Percentiles rank a stretch among this genome's conserved stretches.
These are phyloP conservation scores for Phenganax subtilis DNA, from an alignment of 92 coral and sea anemone species.

Conservation along the genomic window DNA sequence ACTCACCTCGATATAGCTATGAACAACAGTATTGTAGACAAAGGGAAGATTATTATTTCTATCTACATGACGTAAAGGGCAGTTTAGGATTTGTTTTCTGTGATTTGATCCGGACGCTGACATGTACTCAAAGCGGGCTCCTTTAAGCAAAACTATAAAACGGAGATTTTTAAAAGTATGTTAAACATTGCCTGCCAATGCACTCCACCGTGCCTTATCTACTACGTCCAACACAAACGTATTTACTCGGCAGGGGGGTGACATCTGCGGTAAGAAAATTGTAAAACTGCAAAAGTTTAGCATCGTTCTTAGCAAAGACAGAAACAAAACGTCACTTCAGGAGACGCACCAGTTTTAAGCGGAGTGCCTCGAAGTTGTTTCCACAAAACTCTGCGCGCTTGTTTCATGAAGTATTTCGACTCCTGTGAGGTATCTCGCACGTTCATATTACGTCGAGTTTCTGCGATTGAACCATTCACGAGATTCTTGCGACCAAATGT, in stretches of 20 bases:
- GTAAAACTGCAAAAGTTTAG: too few relatives aligned
- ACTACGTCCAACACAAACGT: background rate
- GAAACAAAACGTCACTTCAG: background rate
- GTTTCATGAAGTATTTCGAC: conserved; percentile 57
- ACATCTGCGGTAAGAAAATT: too few relatives aligned
- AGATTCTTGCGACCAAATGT: conserved; percentile 68
- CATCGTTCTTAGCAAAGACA: too few relatives aligned
- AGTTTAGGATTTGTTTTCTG: conserved; percentile 60
- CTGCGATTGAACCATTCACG: conserved; percentile 30
- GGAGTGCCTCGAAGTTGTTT: conserved; percentile 65
- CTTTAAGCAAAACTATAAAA: conserved; percentile 62
- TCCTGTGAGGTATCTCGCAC: conserved; percentile 47
- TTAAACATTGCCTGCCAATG: background rate
- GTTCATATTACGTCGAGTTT: conserved; percentile 58
- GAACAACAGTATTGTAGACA: conserved; percentile 45
- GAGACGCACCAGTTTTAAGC: conserved; percentile 59
- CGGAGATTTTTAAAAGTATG: background rate
- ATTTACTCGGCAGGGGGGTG: too few relatives aligned
- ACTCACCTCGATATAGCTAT: conserved; percentile 44
- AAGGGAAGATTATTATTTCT: conserved; percentile 48
- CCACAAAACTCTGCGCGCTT: conserved; percentile 68
- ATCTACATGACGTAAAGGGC: conserved; percentile 28
- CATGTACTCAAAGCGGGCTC: conserved; percentile 79
- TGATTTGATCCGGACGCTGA: conserved; percentile 64
- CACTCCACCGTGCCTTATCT: background rate